Conservation (phyloP, 2,888 invertebrate genomes). For the Xestobium rufovillosum region DNA sequence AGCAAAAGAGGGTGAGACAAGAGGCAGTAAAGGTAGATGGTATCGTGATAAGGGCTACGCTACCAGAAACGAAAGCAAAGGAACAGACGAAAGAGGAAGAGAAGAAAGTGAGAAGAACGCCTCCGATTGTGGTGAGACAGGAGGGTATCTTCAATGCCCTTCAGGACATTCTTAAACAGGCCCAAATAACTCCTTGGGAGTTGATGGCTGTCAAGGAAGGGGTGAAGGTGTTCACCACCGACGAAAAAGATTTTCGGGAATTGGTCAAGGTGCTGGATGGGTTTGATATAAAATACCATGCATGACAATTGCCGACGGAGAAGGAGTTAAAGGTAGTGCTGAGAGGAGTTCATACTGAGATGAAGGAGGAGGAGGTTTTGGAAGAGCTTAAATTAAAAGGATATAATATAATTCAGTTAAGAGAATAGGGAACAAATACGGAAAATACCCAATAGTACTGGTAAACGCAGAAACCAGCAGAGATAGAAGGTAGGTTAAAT, state of each 20-base stretch:
- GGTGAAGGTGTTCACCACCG: too few relatives aligned
- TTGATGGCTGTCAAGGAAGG: too few relatives aligned
- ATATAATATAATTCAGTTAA: not conserved
- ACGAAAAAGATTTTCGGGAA: too few relatives aligned
- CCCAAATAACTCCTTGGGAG: not conserved
- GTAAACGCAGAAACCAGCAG: not conserved
- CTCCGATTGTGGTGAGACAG: not conserved
- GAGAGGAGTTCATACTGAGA: not conserved
- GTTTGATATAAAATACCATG: not conserved
- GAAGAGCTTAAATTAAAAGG: not conserved
- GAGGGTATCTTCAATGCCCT: not conserved
- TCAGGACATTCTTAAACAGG: not conserved
- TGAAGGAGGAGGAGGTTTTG: not conserved
- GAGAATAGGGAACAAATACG: slow-evolving; percentile 1
- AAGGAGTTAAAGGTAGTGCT: slow-evolving; percentile 1
- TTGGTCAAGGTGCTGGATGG: slow-evolving; percentile 2
- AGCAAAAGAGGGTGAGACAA: slow-evolving; percentile 1
- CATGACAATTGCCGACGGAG: slow-evolving; percentile 1
- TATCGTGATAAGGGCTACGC: not conserved
- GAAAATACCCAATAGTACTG: slow-evolving; percentile 1
- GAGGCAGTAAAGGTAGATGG: not conserved
- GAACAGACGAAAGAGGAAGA: too few relatives aligned
- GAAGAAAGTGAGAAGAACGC: not conserved
- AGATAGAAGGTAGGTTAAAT: too few relatives aligned
- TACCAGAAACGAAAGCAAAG: too few relatives aligned